Percentiles rank a stretch among this genome's conserved stretches.
These are phyloP conservation scores for Euthynnus affinis DNA, from an alignment of 2,797 vertebrate genomes.

Conservation along the genomic window DNA sequence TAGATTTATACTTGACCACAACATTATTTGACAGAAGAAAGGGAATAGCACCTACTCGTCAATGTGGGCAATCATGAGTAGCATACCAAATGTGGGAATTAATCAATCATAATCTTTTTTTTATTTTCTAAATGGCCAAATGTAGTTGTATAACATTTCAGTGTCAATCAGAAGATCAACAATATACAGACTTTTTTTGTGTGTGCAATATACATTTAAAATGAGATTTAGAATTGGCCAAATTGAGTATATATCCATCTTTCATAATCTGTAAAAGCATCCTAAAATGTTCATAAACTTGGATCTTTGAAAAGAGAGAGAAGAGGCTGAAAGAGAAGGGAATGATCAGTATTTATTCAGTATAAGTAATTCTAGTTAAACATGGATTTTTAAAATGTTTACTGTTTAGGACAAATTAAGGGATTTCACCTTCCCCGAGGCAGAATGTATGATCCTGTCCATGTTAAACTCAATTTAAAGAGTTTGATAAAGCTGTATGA, in stretches of 20 bases:
- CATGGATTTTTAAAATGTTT: constrained; percentile 82
- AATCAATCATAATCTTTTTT: constrained; percentile 1
- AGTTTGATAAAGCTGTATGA: constrained; percentile 81
- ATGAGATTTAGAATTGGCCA: background rate
- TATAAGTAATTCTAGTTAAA: constrained; percentile 66
- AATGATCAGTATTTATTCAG: constrained; percentile 53
- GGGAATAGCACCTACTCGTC: constrained; percentile 42
- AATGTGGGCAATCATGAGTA: constrained; percentile 15
- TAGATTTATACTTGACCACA: constrained; percentile 69
- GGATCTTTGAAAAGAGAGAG: constrained; percentile 2
- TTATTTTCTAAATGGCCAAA: constrained; percentile 3
- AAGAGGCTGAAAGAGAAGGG: constrained; percentile 22
- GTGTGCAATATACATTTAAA: background rate
- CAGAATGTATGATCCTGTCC: constrained; percentile 77
- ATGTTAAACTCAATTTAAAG: constrained; percentile 83
- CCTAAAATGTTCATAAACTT: constrained; percentile 22
- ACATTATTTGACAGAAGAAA: constrained; percentile 59
- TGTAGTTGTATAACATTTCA: constrained; percentile 12
- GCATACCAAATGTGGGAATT: constrained; percentile 34
- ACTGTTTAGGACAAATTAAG: constrained; percentile 81
- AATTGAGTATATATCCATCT: constrained; percentile 15
- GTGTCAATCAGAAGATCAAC: constrained; percentile 2
- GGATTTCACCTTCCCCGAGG: constrained; percentile 79
- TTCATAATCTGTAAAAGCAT: constrained; percentile 16
- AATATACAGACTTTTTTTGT: constrained; percentile 3